Evolutionary conservation across 2,797 vertebrate genomes (phyloP), one percentile per base, ranked within the genome.

Genomic region (Natrix natrix): DNA sequence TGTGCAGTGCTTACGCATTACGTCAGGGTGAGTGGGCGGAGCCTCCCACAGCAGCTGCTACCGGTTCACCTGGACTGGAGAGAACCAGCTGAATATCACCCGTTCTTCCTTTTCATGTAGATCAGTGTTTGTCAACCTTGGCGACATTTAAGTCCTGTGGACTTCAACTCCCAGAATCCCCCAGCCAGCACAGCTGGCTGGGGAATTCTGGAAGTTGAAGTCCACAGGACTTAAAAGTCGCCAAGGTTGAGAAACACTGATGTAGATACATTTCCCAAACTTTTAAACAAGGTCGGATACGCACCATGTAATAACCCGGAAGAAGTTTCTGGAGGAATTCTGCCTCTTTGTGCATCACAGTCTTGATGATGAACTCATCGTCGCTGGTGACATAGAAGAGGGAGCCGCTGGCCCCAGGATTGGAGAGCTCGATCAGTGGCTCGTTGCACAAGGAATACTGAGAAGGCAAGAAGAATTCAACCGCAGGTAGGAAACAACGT

Each of bases 341-440:
- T 0, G 99, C 99, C 95, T 99, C 99, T 95, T 99, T 99, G 98
- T 99, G 99, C 99, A 99, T 99, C 96, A 99, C 99, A 0, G 99
- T 99, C 97, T 99, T 99, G 96, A 99, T 99, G 97, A 99, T 99
- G 97, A 99, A 99, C 96, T 99, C 99, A 0, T 99, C 99, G 0
- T 99, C 99, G 91, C 98, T 99, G 43, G 99, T 99, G 74, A 99
- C 98, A 17, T 99, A 99, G 98, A 99, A 99, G 91, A 99, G 98
- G 0, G 99, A 99, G 91, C 99, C 99, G 0, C 99, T 99, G 93
- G 99, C 99, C 1, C 99, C 99, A 0, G 99, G 99, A 96, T 99
- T 99, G 26, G 99, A 99, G 66, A 99, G 98, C 97, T 99, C 99
- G 0, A 99, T 99, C 94, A 99, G 98, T 0, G 99, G 99, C 95